These are phyloP conservation scores for Chiloscyllium punctatum DNA, from an alignment of 2,797 vertebrate genomes.

Conservation along the genomic window DNA sequence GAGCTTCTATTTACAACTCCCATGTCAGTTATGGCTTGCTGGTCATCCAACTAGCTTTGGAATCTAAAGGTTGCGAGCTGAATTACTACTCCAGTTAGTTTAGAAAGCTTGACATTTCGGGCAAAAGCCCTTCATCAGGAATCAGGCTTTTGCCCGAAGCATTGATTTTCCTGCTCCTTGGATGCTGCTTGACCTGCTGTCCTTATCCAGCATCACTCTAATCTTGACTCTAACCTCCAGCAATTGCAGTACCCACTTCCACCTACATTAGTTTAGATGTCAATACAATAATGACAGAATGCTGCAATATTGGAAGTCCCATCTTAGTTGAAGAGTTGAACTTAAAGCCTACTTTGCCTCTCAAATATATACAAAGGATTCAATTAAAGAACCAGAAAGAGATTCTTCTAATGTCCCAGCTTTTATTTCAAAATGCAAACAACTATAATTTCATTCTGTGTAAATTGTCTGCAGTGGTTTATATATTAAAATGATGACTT, in stretches of 20 bases:
- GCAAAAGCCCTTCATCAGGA: no score
- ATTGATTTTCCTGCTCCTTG: no score
- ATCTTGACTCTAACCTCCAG: no score
- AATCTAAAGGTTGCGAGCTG: neutral
- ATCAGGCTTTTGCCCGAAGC: no score
- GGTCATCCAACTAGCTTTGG: neutral
- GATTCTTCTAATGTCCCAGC: neutral
- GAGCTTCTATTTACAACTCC: neutral
- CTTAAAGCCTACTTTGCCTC: neutral
- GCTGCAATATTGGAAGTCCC: neutral
- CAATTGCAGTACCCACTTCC: no score
- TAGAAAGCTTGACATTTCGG: no score
- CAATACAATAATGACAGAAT: neutral
- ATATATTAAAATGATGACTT: neutral
- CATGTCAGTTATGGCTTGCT: neutral
- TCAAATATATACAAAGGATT: neutral
- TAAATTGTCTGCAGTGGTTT: neutral
- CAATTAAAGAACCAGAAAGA: neutral
- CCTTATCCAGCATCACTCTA: no score
- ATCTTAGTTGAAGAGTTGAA: neutral
- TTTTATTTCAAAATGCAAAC: neutral
- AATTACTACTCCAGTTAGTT: neutral
- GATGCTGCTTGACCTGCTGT: no score
- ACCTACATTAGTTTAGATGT: neutral
- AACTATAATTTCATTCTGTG: neutral